These are phyloP conservation scores for Merops nubicus DNA, from an alignment of 2,113 vertebrate genomes.

Conservation along the genomic window DNA sequence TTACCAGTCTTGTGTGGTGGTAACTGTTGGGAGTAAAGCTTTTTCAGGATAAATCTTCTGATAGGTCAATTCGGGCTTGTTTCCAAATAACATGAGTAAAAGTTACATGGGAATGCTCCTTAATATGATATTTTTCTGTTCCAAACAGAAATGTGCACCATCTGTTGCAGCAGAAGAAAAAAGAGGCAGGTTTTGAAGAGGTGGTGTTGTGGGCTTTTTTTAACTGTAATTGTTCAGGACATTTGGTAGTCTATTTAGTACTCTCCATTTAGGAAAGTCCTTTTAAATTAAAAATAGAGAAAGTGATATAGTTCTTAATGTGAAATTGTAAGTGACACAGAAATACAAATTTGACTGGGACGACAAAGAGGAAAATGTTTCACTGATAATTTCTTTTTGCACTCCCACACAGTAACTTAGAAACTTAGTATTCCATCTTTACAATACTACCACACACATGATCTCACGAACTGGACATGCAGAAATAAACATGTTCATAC, in stretches of 20 bases:
- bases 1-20: accelerated
- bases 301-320: background rate
- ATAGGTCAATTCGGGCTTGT: accelerated
- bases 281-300: background rate
- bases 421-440: background rate
- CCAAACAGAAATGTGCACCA: background rate
- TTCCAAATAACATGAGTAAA: background rate
- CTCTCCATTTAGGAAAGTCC: background rate
- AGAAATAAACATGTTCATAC: background rate
- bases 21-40: background rate
- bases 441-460: background rate
- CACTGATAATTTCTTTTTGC: background rate
- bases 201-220: accelerated
- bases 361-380: background rate
- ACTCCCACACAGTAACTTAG: background rate
- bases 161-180: background rate
- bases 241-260: background rate
- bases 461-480: background rate
- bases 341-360: background rate
- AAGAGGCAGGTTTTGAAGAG: background rate
- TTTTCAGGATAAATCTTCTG: background rate
- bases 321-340: background rate
- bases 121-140: background rate
- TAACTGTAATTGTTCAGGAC: background rate
- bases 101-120: background rate